phyloP scores from a whole-genome alignment of 2,888 invertebrate genomes.

The Salticus scenicus region DNA sequence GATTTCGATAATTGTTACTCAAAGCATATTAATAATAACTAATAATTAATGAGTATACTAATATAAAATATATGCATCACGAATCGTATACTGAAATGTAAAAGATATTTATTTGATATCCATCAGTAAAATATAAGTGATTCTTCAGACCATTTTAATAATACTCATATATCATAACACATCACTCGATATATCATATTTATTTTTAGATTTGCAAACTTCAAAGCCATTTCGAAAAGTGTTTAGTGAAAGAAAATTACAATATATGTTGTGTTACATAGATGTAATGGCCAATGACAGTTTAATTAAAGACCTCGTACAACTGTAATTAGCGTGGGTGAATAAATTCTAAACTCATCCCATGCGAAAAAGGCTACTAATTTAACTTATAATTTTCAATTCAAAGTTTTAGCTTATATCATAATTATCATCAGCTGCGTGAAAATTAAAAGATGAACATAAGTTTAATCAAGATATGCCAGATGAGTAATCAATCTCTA shows the following conservation, averaged over 20 bases:
- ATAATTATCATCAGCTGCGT: slow-evolving; percentile 49
- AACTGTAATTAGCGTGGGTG: slow-evolving; percentile 59
- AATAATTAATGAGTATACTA: too few relatives aligned
- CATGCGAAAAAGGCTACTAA: slow-evolving; percentile 23
- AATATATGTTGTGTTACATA: not conserved
- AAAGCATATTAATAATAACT: too few relatives aligned
- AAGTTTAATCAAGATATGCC: slow-evolving; percentile 45
- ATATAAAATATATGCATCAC: too few relatives aligned
- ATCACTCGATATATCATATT: too few relatives aligned
- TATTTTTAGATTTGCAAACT: too few relatives aligned
- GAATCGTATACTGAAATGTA: too few relatives aligned
- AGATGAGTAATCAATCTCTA: slow-evolving; percentile 43
- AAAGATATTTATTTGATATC: too few relatives aligned
- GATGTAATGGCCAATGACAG: not conserved
- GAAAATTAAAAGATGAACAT: slow-evolving; percentile 39
- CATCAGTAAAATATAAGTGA: too few relatives aligned
- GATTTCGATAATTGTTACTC: too few relatives aligned
- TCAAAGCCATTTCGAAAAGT: not conserved
- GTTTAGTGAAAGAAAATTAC: slow-evolving; percentile 16
- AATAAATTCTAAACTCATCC: slow-evolving; percentile 19
- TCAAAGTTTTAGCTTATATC: slow-evolving; percentile 36
- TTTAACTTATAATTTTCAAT: slow-evolving; percentile 58
- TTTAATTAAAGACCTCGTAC: slow-evolving; percentile 13
- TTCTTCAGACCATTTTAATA: too few relatives aligned
- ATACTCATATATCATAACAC: too few relatives aligned